Evolutionary conservation across 1,140 invertebrate genomes (phyloP).

Genomic region (Drosophila dunni): DNA sequence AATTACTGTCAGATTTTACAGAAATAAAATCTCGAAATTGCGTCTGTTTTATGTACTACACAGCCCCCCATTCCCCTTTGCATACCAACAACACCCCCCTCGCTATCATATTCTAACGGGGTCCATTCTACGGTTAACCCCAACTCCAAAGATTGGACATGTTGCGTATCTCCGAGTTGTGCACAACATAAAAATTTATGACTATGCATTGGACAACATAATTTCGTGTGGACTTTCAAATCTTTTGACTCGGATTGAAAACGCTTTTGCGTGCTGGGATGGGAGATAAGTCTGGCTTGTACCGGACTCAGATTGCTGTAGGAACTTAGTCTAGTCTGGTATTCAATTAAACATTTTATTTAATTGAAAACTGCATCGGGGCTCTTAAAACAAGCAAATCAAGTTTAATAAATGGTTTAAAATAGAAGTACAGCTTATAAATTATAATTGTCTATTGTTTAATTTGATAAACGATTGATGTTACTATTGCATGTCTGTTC

Average conservation of each 20-base stretch:
- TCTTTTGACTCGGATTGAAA: slow-evolving; percentile 54
- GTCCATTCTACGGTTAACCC: background rate
- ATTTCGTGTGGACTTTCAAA: slow-evolving; percentile 61
- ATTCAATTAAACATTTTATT: slow-evolving; percentile 7
- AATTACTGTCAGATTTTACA: slow-evolving; percentile 81
- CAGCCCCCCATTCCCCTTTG: background rate
- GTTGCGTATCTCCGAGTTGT: slow-evolving; percentile 41
- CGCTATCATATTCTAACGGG: slow-evolving; percentile 24
- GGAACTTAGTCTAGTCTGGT: slow-evolving; percentile 4
- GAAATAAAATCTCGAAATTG: slow-evolving; percentile 79
- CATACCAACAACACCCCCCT: background rate
- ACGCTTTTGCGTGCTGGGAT: slow-evolving; percentile 31
- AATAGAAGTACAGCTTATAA: too few relatives aligned
- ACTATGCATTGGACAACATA: slow-evolving; percentile 72
- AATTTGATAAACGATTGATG: too few relatives aligned
- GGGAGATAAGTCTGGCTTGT: slow-evolving; percentile 37
- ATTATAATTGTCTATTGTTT: too few relatives aligned
- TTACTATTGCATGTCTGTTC: too few relatives aligned
- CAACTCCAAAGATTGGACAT: slow-evolving; percentile 29
- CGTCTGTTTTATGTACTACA: slow-evolving; percentile 74
- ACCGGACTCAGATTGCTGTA: slow-evolving; percentile 5
- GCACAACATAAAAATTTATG: slow-evolving; percentile 71
- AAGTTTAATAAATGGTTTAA: background rate
- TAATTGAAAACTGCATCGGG: slow-evolving; percentile 1
- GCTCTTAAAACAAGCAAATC: background rate